phyloP scores from a whole-genome alignment of 1,140 invertebrate genomes.

The Acromyrmex echinatior region DNA sequence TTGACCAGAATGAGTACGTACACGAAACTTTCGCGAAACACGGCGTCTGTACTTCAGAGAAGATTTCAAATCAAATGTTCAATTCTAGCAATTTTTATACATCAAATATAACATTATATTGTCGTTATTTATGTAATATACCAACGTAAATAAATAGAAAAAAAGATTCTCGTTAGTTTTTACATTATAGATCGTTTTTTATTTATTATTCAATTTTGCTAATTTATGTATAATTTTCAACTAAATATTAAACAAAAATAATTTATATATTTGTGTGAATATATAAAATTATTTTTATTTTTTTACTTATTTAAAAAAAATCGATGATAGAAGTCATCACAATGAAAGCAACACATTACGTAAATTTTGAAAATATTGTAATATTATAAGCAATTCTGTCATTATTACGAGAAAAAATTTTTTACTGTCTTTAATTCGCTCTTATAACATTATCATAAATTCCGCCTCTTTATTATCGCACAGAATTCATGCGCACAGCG shows the following conservation, averaged over 20 bases:
- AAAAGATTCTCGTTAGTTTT: neutral
- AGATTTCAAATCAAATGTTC: slow-evolving; percentile 2
- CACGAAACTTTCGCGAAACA: slow-evolving; percentile 29
- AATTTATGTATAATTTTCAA: neutral
- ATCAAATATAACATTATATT: neutral
- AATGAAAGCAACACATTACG: neutral
- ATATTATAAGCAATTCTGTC: neutral
- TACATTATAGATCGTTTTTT: neutral
- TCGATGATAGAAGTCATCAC: neutral
- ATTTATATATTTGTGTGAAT: neutral
- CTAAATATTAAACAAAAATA: neutral
- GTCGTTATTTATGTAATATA: neutral
- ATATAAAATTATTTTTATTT: neutral
- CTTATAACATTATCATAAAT: slow-evolving; percentile 22
- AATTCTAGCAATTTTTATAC: neutral
- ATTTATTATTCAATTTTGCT: neutral
- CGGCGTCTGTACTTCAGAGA: slow-evolving; percentile 3
- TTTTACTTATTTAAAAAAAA: neutral
- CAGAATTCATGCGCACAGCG: neutral
- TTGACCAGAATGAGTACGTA: slow-evolving; percentile 7
- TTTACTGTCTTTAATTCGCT: neutral
- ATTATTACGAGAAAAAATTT: neutral
- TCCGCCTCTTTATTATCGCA: slow-evolving; percentile 30
- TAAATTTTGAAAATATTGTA: neutral
- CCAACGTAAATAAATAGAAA: neutral